Percentiles rank a stretch among this genome's conserved stretches.
Evolutionary conservation across 2,113 vertebrate genomes (phyloP).

Genomic region (Phylloscopus whistleri): DNA sequence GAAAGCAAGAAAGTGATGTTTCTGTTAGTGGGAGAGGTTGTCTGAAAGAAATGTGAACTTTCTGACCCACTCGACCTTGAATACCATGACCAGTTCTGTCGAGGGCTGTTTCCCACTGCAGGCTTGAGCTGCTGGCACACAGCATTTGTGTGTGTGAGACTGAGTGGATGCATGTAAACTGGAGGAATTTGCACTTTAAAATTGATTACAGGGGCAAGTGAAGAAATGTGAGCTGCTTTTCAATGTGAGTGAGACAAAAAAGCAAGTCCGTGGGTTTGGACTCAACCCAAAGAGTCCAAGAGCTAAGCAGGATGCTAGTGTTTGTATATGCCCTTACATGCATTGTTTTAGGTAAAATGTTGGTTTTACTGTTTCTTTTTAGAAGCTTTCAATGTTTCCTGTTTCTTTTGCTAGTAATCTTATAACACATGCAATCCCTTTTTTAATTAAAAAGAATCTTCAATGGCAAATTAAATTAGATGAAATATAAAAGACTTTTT

Average conservation of each 20-base stretch:
- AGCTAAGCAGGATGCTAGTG: neutral
- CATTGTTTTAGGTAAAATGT: neutral
- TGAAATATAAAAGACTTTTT: neutral
- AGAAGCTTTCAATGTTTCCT: neutral
- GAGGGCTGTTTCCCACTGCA: neutral
- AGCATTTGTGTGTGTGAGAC: neutral
- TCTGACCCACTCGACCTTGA: fast-evolving
- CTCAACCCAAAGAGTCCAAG: neutral
- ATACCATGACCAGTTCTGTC: neutral
- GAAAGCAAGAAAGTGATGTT: neutral
- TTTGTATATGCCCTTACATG: neutral
- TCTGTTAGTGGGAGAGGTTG: neutral
- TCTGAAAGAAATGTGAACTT: neutral
- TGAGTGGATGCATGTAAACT: neutral
- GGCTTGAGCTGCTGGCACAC: neutral
- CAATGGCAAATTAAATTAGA: neutral
- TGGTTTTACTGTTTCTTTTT: conserved; percentile 16
- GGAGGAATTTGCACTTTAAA: neutral
- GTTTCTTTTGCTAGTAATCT: neutral
- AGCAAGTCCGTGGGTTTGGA: fast-evolving
- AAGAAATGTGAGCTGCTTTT: neutral
- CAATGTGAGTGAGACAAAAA: neutral
- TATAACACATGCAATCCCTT: neutral
- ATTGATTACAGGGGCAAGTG: neutral
- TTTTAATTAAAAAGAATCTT: neutral